These are phyloP conservation scores for Drosophila fuyamai DNA, from an alignment of 1,140 invertebrate species.

Conservation along the genomic window DNA sequence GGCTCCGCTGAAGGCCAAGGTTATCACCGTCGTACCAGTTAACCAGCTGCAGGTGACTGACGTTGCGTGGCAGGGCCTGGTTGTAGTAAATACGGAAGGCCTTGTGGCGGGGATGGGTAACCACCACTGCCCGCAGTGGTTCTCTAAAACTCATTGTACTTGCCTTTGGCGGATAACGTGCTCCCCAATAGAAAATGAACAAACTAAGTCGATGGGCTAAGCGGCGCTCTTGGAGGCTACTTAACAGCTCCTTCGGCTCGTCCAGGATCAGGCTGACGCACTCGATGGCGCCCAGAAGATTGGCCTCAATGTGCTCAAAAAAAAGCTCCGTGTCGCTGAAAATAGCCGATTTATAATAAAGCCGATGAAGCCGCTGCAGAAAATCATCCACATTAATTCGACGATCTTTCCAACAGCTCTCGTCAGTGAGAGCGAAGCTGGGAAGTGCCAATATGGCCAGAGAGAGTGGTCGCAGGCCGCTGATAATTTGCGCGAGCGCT, in stretches of 20 bases:
- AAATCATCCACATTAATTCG: constrained; percentile 67
- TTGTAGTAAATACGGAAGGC: constrained; percentile 89
- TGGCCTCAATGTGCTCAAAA: constrained; percentile 73
- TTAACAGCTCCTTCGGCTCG: constrained; percentile 58
- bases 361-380: constrained; percentile 59
- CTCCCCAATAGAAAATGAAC: constrained; percentile 83
- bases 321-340: constrained; percentile 70
- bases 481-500: constrained; percentile 80
- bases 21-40: constrained; percentile 88
- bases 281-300: constrained; percentile 69
- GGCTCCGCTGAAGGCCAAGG: constrained; percentile 86
- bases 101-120: constrained; percentile 70
- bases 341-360: constrained; percentile 74
- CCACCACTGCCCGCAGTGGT: constrained; percentile 74
- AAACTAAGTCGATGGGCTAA: constrained; percentile 79
- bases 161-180: constrained; percentile 52
- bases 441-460: constrained; percentile 60
- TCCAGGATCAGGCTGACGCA: constrained; percentile 78
- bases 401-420: constrained; percentile 36
- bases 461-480: constrained; percentile 56
- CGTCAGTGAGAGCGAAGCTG: constrained; percentile 6
- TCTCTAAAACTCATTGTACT: constrained; percentile 55
- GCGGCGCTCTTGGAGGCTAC: constrained; percentile 51
- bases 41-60: constrained; percentile 86
- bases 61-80: constrained; percentile 86